Base-by-base conservation (phyloP, 2,888 invertebrate species). In the Thecophora atra region DNA sequence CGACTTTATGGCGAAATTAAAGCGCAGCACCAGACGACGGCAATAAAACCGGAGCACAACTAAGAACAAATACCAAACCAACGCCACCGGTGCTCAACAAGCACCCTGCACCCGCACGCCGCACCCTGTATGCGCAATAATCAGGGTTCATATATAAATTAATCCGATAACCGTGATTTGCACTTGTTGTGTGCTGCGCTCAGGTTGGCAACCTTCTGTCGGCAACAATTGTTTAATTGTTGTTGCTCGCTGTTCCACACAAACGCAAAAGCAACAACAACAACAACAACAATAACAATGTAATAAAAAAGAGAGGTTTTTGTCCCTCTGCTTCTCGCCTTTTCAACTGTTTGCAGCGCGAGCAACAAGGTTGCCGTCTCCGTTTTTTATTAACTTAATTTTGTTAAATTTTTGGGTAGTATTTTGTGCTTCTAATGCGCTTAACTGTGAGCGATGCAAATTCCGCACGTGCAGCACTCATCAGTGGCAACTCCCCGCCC, bases 141-240 rank as follows among this genome's bases (percentile, higher is more conserved):
- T 62, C 62, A 52, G 70, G 62, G 42, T 70, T 69, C 72, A 71
- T 68, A 70, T 28, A 58, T 71, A 71, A 73, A 71, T 74, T 74
- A 74, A 74, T 69, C 71, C 74, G 72, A 73, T 73, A 74, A 72
- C 71, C 71, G 72, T 74, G 72, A 73, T 74, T 74, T 71, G 72
- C 72, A 73, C 71, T 73, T 74, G 74, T 71, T 73, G 74, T 28
- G 60, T 17, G 63, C 19, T 63, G 63, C n/a, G n/a, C n/a, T 21
- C 19, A 47, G 56, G 54, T 56, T 60, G 58, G 58, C 44, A 69
- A 47, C 30, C 62, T 62, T 58, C 65, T 60, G 42, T 21, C 56
- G 64, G 63, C 70, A 72, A 70, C 66, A 70, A 72, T 51, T 68
- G 71, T 67, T 71, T 74, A 72, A 72, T 74, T 74, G 47, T 69